Base-by-base conservation (phyloP, 2,797 vertebrate species). In the Myotis vivesi region DNA sequence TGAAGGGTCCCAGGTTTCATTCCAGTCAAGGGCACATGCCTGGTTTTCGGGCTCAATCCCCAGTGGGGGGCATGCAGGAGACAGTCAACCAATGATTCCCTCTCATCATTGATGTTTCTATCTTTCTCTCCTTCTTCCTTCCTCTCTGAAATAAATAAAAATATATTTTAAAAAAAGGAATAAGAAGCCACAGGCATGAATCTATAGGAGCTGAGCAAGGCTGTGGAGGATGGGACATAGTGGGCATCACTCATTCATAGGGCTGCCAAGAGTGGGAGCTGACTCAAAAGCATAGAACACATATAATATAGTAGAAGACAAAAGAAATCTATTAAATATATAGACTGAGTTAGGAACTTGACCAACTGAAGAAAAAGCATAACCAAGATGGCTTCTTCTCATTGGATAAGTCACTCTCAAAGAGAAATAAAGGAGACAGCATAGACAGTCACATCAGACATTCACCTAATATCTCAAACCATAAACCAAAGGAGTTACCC, bases 401-500 rank as follows among this genome's bases (percentile, higher is more conserved):
- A 2, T 7, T 44, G 13, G 66, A 72, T 49, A 89, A 92, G 23
- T 49, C 64, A 38, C 28, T 49, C n/a, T 80, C 53, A 41, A 46
- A 86, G 71, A 80, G 68, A 92, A 85, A 57, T 66, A 86, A 95
- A 92, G 80, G 36, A 59, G 33, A 87, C 1, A 59, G 76, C 36
- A 22, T 19, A 84, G 57, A 36, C 16, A 94, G 41, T 75, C 49
- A 71, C 30, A 49, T 6, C 53, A 93, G 92, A 82, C 77, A 86
- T 41, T 89, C 51, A 87, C 36, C 9, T 66, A 87, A 91, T 92
- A 77, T 72, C 73, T 95, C 68, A 76, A 69, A 57, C 41, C 73
- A 79, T 79, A 93, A 96, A 82, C 57, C 62, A 87, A 87, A 53
- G 46, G 64, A 77, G 15, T 73, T 93, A 94, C 66, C n/a, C 25